Evolutionary conservation across 2,113 vertebrate genomes (phyloP), one percentile per base, ranked within the genome.

Genomic region (Ptilorrhoa leucosticta): DNA sequence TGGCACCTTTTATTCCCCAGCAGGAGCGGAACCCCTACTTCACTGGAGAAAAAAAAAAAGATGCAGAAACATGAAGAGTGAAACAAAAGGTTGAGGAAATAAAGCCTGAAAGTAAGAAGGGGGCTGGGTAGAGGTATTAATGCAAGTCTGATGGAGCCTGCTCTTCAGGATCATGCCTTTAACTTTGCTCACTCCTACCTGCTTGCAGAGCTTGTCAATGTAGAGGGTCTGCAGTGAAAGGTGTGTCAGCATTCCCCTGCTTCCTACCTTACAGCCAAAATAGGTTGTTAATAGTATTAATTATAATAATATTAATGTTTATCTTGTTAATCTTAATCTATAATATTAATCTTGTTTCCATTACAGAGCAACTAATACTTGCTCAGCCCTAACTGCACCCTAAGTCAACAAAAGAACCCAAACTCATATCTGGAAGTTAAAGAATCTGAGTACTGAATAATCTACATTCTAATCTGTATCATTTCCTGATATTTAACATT

Each of bases 11-110:
- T 84, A 83, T 87, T 88, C 54, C 48, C 9, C 69, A 84, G 71
- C 20, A 16, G 93, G 75, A 88, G 39, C n/a, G 19, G 78, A 91
- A 69, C 53, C 70, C 70, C 63, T 82, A 23, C n/a, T 87, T 87
- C 50, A 77, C n/a, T 53, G 20, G 21, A 82, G 45, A 37, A 39
- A 27, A 69, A 24, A 53, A 33, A 9, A 80, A 76, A 15, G 2
- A 33, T 2, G 47, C 45, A 84, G 61, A 87, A 91, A 85, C 45
- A 24, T 15, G 44, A 40, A 54, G 35, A 90, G 20, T 69, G 15
- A 95, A 94, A 94, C 69, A n/a, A 87, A 91, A 93, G 50, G 30
- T 93, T 95, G 87, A 89, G 61, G 84, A 91, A 96, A 93, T 72
- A 91, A 87, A 95, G 27, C 14, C 58, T 77, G 42, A 83, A 86